Base-by-base conservation (phyloP, 2,888 invertebrate species). In the Amiota mariae region DNA sequence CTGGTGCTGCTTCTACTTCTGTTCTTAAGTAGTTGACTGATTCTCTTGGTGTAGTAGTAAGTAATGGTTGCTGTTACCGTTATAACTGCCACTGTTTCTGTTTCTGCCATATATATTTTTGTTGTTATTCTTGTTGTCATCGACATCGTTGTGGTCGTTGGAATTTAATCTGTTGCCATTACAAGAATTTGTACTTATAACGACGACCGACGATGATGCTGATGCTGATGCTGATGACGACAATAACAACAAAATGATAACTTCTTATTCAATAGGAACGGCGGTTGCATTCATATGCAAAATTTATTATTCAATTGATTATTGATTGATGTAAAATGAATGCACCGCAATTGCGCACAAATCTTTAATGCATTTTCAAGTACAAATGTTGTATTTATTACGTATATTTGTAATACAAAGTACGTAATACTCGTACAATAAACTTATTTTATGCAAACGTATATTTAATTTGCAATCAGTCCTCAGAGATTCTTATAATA, bases 321-420 rank as follows among this genome's bases (percentile, higher is more conserved):
- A 49, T 66, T 66, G 47, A 66, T 49, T 66, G 11, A 15, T 18
- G 49, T 66, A 15, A 49, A 66, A 66, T 66, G 47, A 66, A 66
- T 66, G 46, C 36, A 36, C 36, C 36, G 36, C 36, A 36, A 36
- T 36, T 36, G 36, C 36, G 36, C 36, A 36, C 36, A 36, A 36
- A 36, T 36, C 36, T 36, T 36, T 36, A 36, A 36, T 54, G 54
- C 54, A 54, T 54, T 54, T 10, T 12, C 54, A n/a, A 54, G n/a
- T 54, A n/a, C n/a, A n/a, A 54, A 54, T 54, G 8, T 12, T 54
- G 8, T 12, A 54, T 12, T 54, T 36, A 36, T 54, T 36, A 36
- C 36, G 36, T 36, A 6, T 36, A 36, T 36, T 36, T 36, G 36
- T 36, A 6, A 2, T 36, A 36, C 8, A 6, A 6, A 36, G 0